Conservation (phyloP, 64 coral and sea anemone species). For the Montipora foliosa region DNA sequence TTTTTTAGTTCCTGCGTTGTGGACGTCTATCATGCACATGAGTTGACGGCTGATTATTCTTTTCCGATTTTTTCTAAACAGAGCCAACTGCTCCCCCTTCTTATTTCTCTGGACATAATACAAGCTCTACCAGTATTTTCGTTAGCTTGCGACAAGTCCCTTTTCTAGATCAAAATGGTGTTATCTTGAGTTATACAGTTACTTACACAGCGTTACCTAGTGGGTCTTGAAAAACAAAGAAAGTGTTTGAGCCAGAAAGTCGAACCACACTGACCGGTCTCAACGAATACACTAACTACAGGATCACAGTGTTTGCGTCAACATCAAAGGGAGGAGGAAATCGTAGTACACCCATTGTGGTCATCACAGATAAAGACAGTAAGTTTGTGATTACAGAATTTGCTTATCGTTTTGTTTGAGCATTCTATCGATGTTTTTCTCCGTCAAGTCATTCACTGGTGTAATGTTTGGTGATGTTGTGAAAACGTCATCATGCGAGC, state of each 20-base stretch:
- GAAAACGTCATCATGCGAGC: no score
- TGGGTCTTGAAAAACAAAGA: neutral
- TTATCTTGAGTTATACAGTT: neutral
- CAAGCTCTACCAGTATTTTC: no score
- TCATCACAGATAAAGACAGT: neutral
- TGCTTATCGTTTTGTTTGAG: neutral
- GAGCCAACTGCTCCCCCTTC: no score
- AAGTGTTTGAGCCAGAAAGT: neutral
- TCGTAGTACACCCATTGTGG: no score
- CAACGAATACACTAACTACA: conserved; percentile 7
- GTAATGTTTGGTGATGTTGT: no score
- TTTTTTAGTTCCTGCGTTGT: no score
- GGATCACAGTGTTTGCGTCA: conserved; percentile 19
- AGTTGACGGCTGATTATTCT: no score
- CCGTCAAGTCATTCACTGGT: no score
- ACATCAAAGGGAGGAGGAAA: neutral
- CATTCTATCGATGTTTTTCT: neutral
- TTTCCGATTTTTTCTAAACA: neutral
- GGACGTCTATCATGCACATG: no score
- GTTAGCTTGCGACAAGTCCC: neutral
- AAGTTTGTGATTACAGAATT: neutral
- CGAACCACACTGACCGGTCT: neutral
- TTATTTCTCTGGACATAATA: no score
- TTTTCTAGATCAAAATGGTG: neutral
- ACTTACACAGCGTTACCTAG: neutral